Conservation (phyloP, 2,113 vertebrate species). For the Brachyhypopomus gauderio region DNA sequence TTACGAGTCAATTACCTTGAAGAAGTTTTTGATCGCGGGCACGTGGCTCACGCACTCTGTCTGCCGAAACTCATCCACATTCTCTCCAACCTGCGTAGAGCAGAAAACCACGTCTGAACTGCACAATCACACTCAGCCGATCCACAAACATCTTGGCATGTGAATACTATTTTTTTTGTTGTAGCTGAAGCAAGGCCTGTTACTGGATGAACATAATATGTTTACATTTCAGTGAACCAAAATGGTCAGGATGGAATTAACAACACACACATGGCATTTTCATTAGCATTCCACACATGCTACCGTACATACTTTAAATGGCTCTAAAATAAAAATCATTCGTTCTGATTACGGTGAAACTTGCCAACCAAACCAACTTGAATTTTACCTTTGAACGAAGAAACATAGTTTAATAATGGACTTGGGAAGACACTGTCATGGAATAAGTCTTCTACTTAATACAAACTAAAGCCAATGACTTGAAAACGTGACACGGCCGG, state of each 20-base stretch:
- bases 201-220: too few species aligned
- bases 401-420: not conserved
- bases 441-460: not conserved
- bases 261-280: not conserved
- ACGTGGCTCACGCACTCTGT: slow-evolving; percentile 76
- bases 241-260: not conserved
- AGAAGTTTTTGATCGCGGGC: slow-evolving; percentile 78
- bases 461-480: not conserved
- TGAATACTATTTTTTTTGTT: too few species aligned
- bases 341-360: slow-evolving; percentile 5
- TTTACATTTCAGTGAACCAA: not conserved
- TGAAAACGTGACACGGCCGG: not conserved
- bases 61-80: slow-evolving; percentile 72
- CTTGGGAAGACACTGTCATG: not conserved
- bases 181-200: not conserved
- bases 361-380: not conserved
- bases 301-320: not conserved
- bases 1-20: slow-evolving; percentile 72
- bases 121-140: not conserved
- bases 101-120: not conserved
- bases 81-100: slow-evolving; percentile 75
- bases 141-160: too few species aligned
- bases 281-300: not conserved
- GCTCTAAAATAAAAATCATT: not conserved
- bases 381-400: not conserved